phyloP scores from a whole-genome alignment of 2,797 vertebrate species.

The Argentina silus region DNA sequence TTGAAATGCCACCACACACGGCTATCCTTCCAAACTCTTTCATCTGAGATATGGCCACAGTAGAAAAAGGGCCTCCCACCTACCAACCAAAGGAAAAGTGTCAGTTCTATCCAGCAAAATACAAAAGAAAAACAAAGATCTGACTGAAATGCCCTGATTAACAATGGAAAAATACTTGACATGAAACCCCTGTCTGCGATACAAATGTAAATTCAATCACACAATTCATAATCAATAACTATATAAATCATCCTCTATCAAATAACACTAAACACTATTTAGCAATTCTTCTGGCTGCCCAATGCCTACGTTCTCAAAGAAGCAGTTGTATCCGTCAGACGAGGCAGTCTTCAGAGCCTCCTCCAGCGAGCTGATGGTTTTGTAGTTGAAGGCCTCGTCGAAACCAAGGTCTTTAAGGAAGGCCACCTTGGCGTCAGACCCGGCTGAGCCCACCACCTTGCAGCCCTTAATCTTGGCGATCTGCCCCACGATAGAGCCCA shows the following conservation, averaged over 20 bases:
- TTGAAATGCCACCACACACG: constrained; percentile 85
- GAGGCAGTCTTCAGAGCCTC: constrained; percentile 83
- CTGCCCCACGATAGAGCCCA: constrained; percentile 89
- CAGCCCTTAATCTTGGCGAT: constrained; percentile 91
- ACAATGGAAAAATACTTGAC: too few species aligned
- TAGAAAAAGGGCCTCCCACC: constrained; percentile 85
- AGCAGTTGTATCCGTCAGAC: constrained; percentile 89
- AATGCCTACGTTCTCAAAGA: constrained; percentile 87
- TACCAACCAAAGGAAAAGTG: constrained; percentile 37
- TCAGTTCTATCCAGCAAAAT: neutral
- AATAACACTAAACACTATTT: too few species aligned
- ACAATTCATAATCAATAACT: too few species aligned
- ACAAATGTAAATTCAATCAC: too few species aligned
- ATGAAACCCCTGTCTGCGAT: too few species aligned
- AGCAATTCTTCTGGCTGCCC: too few species aligned
- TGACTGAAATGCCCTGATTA: too few species aligned
- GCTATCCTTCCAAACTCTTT: constrained; percentile 87
- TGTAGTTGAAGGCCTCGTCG: constrained; percentile 92
- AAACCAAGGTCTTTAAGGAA: constrained; percentile 88
- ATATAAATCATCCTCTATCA: too few species aligned
- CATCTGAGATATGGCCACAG: constrained; percentile 80
- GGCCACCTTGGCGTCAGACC: constrained; percentile 85
- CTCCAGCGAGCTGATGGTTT: constrained; percentile 83
- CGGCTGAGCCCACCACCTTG: constrained; percentile 88
- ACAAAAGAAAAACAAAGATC: neutral